These are phyloP conservation scores for Eospalax fontanierii DNA, from an alignment of 2,797 vertebrate species.

Conservation along the genomic window DNA sequence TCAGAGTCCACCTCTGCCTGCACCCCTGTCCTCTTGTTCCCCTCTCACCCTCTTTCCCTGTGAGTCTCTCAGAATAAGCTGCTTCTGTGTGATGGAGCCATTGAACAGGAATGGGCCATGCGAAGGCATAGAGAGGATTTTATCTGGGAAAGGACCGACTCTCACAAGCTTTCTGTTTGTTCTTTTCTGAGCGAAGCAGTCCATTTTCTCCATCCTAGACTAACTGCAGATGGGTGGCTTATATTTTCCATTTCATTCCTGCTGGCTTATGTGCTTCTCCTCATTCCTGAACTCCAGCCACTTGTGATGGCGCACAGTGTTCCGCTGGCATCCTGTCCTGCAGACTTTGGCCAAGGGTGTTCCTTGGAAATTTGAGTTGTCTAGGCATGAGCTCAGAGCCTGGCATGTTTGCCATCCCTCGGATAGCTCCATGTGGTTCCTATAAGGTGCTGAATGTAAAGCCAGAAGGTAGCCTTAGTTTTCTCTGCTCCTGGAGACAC, in stretches of 20 bases:
- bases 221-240: constrained; percentile 45
- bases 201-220: constrained; percentile 38
- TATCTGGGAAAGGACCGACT: constrained; percentile 34
- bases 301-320: not conserved
- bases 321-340: constrained; percentile 11
- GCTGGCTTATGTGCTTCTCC: constrained; percentile 53
- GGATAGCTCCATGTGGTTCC: constrained; percentile 63
- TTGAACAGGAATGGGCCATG: constrained; percentile 46
- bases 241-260: constrained; percentile 67
- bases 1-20: not conserved
- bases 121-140: constrained; percentile 34
- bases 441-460: not conserved
- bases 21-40: not conserved
- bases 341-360: constrained; percentile 76
- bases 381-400: constrained; percentile 76
- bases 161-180: constrained; percentile 60
- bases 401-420: constrained; percentile 31
- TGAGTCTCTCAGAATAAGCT: not conserved
- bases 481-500: not conserved
- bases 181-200: not conserved
- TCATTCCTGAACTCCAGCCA: constrained; percentile 68
- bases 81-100: not conserved
- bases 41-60: not conserved
- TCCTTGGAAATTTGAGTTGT: constrained; percentile 80
- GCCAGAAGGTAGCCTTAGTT: constrained; percentile 12